These are phyloP conservation scores for Tympanoctomys barrerae DNA, from an alignment of 2,797 vertebrate species.

Conservation along the genomic window DNA sequence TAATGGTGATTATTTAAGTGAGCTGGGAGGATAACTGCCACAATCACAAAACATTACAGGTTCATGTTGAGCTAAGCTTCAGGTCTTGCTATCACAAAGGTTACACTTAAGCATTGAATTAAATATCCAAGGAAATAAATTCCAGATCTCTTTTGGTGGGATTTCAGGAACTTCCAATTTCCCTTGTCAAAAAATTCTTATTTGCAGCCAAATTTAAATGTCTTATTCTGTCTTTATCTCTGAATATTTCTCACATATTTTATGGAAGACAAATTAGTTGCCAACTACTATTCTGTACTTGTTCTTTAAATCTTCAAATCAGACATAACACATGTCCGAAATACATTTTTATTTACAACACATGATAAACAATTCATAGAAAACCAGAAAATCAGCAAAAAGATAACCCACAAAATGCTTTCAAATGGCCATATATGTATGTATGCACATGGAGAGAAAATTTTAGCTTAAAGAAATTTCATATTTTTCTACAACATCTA, in stretches of 20 bases:
- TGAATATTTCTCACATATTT: slow-evolving; percentile 33
- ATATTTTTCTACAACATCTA: slow-evolving; percentile 44
- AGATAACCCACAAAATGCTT: not conserved
- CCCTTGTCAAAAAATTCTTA: slow-evolving; percentile 43
- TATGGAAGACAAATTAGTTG: slow-evolving; percentile 52
- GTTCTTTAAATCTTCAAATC: slow-evolving; percentile 63
- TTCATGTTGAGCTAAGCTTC: not conserved
- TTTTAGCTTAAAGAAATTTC: slow-evolving; percentile 36
- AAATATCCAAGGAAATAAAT: slow-evolving; percentile 44
- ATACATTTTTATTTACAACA: not conserved
- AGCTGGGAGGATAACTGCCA: not conserved
- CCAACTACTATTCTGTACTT: not conserved
- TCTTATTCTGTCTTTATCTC: slow-evolving; percentile 45
- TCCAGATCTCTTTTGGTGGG: not conserved
- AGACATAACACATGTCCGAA: slow-evolving; percentile 36
- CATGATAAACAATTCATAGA: slow-evolving; percentile 30
- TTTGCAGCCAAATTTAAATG: slow-evolving; percentile 29
- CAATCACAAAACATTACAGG: slow-evolving; percentile 7
- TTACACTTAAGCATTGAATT: slow-evolving; percentile 15
- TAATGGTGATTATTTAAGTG: slow-evolving; percentile 36
- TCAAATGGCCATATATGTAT: not conserved
- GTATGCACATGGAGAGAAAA: not conserved
- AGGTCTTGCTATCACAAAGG: not conserved
- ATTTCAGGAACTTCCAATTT: not conserved
- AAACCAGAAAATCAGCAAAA: not conserved